Conservation (phyloP, 2,888 invertebrate species). For the Xestobium rufovillosum region DNA sequence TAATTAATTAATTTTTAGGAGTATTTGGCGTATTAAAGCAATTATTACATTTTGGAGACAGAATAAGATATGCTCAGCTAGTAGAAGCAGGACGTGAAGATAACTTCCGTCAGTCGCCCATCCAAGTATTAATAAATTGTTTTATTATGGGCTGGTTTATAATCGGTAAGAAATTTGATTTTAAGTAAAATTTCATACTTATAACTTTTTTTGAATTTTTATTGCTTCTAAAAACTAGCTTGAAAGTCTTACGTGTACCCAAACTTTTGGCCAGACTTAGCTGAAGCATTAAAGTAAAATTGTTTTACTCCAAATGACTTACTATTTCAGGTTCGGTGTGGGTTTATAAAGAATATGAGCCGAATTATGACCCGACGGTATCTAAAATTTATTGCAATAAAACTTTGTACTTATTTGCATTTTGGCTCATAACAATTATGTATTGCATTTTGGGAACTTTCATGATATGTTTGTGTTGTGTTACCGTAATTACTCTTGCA, state of each 20-base stretch:
- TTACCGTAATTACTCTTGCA: slow-evolving; percentile 44
- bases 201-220: no score
- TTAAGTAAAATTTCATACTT: no score
- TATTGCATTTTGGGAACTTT: slow-evolving; percentile 52
- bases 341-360: slow-evolving; percentile 60
- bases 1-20: neutral
- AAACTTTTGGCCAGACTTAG: no score
- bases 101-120: slow-evolving; percentile 48
- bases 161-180: slow-evolving; percentile 46
- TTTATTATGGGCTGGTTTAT: slow-evolving; percentile 65
- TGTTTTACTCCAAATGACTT: no score
- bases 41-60: slow-evolving; percentile 49
- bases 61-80: slow-evolving; percentile 44
- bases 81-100: slow-evolving; percentile 50
- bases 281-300: no score
- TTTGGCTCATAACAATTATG: slow-evolving; percentile 59
- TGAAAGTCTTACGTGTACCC: no score
- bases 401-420: slow-evolving; percentile 61
- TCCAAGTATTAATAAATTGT: slow-evolving; percentile 51
- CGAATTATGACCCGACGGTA: slow-evolving; percentile 46
- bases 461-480: slow-evolving; percentile 49
- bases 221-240: no score
- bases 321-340: slow-evolving; percentile 59
- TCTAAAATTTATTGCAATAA: slow-evolving; percentile 57
- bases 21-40: slow-evolving; percentile 41